Evolutionary conservation across 1,140 invertebrate genomes (phyloP), one percentile per base, ranked within the genome.

Genomic region (Euwallacea fornicatus): DNA sequence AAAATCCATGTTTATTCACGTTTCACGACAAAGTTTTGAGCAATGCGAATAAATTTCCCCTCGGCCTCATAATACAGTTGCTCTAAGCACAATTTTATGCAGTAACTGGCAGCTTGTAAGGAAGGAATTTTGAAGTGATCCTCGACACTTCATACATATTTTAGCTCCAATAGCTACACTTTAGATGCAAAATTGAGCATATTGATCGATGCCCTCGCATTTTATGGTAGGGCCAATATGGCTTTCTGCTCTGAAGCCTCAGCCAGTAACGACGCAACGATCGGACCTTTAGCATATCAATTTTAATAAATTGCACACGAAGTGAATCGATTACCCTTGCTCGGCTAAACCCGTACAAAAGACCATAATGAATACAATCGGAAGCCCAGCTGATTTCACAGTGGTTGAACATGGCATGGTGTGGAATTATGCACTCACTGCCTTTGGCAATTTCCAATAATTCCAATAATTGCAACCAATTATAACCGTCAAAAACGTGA

Each of bases 351-450:
- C 65, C 66, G 21, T 16, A 72, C 71, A 72, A 72, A 72, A 68
- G 71, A 56, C 56, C 59, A 63, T 72, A 72, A 72, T 72, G 71
- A 72, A 72, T 64, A 68, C 58, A 72, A 68, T 67, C 65, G 66
- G 60, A 72, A 67, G 63, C 53, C 60, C 21, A 58, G 41, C 50
- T 68, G 65, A 72, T 72, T 72, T 72, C 59, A 72, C 71, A 47
- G 60, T 44, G 71, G 71, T 55, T 68, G 59, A 67, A 21, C 60
- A 72, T 56, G 33, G 44, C 46, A 66, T 69, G 47, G 65, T 68
- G 71, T 62, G 66, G 71, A 59, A 59, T 62, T 68, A 67, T 62
- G 42, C 55, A 71, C 54, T 63, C 42, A 10, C 46, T 60, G 55
- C 53, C 46, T 46, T 16, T 15, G 42, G 9, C 15, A 15, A 41